Evolutionary conservation across 2,888 invertebrate genomes (phyloP), one percentile per base, ranked within the genome.

Genomic region (Disparrhopalites patrizii): DNA sequence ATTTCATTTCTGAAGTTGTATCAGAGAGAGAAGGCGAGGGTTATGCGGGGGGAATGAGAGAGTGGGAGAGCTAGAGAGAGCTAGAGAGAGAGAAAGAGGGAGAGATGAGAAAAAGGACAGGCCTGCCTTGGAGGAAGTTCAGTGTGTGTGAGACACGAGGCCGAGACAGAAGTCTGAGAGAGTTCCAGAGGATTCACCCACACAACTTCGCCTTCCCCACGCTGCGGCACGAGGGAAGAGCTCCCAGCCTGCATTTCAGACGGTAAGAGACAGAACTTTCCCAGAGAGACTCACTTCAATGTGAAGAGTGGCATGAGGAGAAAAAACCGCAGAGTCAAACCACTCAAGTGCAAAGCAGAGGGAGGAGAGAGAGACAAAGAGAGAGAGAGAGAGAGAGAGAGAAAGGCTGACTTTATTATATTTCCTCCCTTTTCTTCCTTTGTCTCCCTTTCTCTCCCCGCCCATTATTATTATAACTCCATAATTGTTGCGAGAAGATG

Each of bases 1-100:
- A 57, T 57, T 57, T 57, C 57, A 57, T 57, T 40, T 57, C 40
- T 38, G 8, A 40, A 57, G 57, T 25, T 27, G 31, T 15, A 36
- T 15, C 15, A 52, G 52, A 52, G 43, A n/a, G 43, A 43, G 43
- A 20, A 43, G 20, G 20, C 4, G 43, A 43, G 43, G 20, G 5
- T 28, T n/a, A 52, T 13, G 30, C 13, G n/a, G 27, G 15, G 52
- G 31, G n/a, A n/a, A n/a, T n/a, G 33, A 55, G 55, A 55, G 36
- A 36, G 36, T 36, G 13, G 36, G 36, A 36, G n/a, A n/a, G n/a
- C n/a, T n/a, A n/a, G n/a, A n/a, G n/a, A n/a, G n/a, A n/a, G n/a
- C n/a, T n/a, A n/a, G n/a, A 36, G 36, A 13, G 13, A 36, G 36
- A 36, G 36, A 36, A 36, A 36, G 36, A n/a, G 20, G n/a, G 30